A percentile compares a stretch with the other conserved stretches of the same genome.
These are phyloP conservation scores for Phocoena phocoena DNA, from an alignment of 2,113 vertebrate species.

Conservation along the genomic window DNA sequence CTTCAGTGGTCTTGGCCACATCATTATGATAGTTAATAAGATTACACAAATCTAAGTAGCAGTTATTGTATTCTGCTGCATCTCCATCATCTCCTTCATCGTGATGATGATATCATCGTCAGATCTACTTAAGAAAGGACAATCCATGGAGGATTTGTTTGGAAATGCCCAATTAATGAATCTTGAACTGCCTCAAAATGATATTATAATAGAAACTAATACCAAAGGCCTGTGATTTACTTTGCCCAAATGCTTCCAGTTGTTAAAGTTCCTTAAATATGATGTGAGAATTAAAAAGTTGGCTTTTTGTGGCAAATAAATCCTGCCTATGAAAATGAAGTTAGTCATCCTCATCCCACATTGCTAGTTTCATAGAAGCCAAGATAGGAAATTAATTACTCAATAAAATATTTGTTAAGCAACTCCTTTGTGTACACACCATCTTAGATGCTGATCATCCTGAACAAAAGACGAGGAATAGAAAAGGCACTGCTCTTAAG, in stretches of 20 bases:
- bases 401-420: not conserved
- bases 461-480: not conserved
- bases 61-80: not conserved
- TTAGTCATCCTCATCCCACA: not conserved
- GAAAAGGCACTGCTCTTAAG: not conserved
- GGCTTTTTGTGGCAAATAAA: not conserved
- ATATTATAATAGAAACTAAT: not conserved
- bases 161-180: not conserved
- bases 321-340: not conserved
- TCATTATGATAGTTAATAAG: not conserved
- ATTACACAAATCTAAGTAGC: not conserved
- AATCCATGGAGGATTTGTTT: not conserved
- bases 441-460: not conserved
- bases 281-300: not conserved
- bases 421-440: not conserved
- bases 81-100: not conserved
- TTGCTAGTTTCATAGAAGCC: not conserved
- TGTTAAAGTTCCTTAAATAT: not conserved
- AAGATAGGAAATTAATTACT: constrained; percentile 2
- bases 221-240: not conserved
- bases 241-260: not conserved
- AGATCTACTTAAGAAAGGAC: not conserved
- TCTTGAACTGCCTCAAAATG: not conserved
- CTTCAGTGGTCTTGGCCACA: not conserved
- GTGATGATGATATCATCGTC: not conserved